Percentiles rank a stretch among this genome's conserved stretches.
Evolutionary conservation across 2,888 invertebrate species (phyloP).

Genomic region (Falcaria lacertinaria): DNA sequence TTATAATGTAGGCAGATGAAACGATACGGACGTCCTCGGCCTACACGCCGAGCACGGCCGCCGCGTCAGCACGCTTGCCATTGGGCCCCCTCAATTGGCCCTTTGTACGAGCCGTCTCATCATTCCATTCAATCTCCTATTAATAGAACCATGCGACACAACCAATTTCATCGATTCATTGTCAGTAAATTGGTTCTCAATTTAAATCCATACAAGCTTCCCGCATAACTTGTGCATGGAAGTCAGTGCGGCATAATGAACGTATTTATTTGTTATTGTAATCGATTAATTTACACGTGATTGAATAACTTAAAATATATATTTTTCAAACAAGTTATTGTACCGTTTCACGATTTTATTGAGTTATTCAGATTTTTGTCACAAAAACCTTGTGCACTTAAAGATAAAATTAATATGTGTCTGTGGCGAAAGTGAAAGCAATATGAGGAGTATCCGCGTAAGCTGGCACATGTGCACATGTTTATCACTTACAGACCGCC

Average conservation of each 20-base stretch:
- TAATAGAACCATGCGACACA: slow-evolving; percentile 45
- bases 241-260: too few species aligned
- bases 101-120: slow-evolving; percentile 53
- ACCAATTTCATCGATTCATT: slow-evolving; percentile 52
- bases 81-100: slow-evolving; percentile 59
- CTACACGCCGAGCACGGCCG: slow-evolving; percentile 20
- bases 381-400: too few species aligned
- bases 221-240: slow-evolving; percentile 5
- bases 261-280: too few species aligned
- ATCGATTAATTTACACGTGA: too few species aligned
- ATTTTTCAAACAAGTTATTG: too few species aligned
- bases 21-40: slow-evolving; percentile 10
- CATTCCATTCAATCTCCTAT: slow-evolving; percentile 49
- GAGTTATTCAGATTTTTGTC: too few species aligned
- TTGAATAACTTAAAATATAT: too few species aligned
- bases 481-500: slow-evolving; percentile 41
- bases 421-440: background rate
- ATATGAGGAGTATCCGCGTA: background rate
- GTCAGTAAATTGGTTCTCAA: slow-evolving; percentile 41
- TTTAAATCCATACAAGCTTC: slow-evolving; percentile 12
- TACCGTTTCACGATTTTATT: too few species aligned
- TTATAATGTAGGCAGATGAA: background rate
- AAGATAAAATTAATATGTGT: background rate
- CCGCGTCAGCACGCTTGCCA: slow-evolving; percentile 35
- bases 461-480: background rate